Percentiles rank a stretch among this genome's conserved stretches.
Evolutionary conservation across 1,140 invertebrate species (phyloP).

Genomic region (Acromyrmex echinatior): DNA sequence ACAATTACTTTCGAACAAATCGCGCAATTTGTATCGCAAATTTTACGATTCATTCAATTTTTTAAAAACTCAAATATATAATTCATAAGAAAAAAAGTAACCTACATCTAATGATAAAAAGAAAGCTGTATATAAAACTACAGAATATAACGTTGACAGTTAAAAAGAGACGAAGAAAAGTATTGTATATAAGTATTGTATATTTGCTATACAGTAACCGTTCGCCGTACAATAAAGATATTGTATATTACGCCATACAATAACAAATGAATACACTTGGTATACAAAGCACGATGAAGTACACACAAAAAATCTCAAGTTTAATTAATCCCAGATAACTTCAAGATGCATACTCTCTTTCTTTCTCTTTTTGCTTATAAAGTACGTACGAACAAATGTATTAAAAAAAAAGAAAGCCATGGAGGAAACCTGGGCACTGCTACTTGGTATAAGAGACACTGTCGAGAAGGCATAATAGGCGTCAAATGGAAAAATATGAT

Average conservation of each 20-base stretch:
- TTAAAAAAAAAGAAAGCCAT: conserved; percentile 15
- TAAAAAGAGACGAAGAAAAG: not conserved
- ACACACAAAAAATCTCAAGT: conserved; percentile 61
- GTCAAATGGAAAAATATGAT: conserved; percentile 31
- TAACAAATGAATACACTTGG: conserved; percentile 49
- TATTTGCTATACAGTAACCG: conserved; percentile 48
- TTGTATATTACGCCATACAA: conserved; percentile 38
- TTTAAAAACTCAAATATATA: not conserved
- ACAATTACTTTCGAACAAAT: not conserved
- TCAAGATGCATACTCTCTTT: not conserved
- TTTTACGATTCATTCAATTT: not conserved
- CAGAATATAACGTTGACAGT: not conserved
- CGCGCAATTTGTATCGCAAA: not conserved
- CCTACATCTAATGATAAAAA: not conserved
- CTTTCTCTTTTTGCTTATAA: not conserved
- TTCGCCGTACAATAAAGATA: conserved; percentile 31
- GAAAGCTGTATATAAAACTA: not conserved
- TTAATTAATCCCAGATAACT: conserved; percentile 5
- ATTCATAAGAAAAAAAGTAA: not conserved
- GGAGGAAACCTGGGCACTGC: not conserved
- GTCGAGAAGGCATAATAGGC: not conserved
- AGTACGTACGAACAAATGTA: conserved; percentile 19
- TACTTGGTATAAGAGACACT: not conserved
- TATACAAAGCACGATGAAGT: conserved; percentile 65
- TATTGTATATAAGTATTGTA: conserved; percentile 44